phyloP scores from a whole-genome alignment of 2,113 vertebrate species.

The Myotis yumanensis region DNA sequence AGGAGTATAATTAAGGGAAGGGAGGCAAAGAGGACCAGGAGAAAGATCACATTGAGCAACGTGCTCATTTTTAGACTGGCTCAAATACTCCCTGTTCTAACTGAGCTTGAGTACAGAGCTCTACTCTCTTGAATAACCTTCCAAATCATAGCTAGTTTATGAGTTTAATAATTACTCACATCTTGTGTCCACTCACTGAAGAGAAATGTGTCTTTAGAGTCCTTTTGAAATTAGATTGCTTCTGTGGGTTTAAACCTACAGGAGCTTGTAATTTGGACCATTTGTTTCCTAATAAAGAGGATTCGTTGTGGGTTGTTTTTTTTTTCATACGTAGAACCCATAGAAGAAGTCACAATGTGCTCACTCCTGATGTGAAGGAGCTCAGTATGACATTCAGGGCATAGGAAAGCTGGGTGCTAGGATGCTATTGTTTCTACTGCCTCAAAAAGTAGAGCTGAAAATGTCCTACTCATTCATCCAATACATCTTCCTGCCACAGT shows the following conservation, averaged over 20 bases:
- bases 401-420: neutral
- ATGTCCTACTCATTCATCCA: neutral
- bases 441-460: slow-evolving; percentile 5
- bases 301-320: neutral
- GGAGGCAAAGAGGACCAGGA: neutral
- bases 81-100: neutral
- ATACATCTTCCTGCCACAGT: slow-evolving; percentile 26
- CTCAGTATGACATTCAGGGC: neutral
- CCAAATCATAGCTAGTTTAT: slow-evolving; percentile 59
- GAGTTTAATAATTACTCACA: slow-evolving; percentile 60
- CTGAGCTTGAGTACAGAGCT: neutral
- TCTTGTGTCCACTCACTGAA: slow-evolving; percentile 54
- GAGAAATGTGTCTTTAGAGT: slow-evolving; percentile 66
- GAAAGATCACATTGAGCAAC: neutral
- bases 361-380: neutral
- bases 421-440: neutral
- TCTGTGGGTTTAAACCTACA: slow-evolving; percentile 15
- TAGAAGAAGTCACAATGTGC: neutral
- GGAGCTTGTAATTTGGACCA: slow-evolving; percentile 59
- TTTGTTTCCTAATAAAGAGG: slow-evolving; percentile 58
- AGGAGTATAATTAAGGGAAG: neutral
- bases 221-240: slow-evolving; percentile 54
- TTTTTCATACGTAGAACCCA: neutral
- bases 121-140: neutral
- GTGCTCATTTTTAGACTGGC: rapidly evolving